Evolutionary conservation across 92 coral and sea anemone species (phyloP).

Genomic region (Actinernus sp.): DNA sequence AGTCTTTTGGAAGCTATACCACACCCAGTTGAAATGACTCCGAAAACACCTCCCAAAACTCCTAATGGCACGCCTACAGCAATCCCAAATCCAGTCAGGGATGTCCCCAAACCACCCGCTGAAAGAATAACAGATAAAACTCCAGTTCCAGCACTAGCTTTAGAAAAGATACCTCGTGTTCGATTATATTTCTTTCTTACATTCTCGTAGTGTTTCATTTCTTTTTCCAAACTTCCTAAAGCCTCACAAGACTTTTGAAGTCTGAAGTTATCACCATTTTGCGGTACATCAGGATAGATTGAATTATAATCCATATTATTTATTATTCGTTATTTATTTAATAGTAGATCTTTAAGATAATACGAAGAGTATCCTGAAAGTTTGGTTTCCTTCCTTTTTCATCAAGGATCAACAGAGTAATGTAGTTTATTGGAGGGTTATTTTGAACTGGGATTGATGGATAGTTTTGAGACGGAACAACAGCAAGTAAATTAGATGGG

Average conservation of each 20-base stretch:
- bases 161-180: conserved; percentile 27
- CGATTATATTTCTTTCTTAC: conserved; percentile 56
- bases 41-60: conserved; percentile 46
- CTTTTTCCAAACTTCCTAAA: conserved; percentile 41
- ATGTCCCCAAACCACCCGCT: conserved; percentile 44
- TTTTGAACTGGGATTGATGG: too few species aligned
- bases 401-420: too few species aligned
- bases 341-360: too few species aligned
- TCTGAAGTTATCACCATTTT: conserved; percentile 32
- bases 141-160: conserved; percentile 31
- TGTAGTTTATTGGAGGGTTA: too few species aligned
- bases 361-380: too few species aligned
- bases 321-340: too few species aligned
- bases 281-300: conserved; percentile 30
- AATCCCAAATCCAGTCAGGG: conserved; percentile 56
- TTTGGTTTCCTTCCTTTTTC: too few species aligned
- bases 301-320: conserved; percentile 11
- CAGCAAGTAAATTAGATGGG: too few species aligned
- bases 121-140: conserved; percentile 36
- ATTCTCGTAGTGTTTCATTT: conserved; percentile 48
- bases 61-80: conserved; percentile 48
- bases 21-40: conserved; percentile 37
- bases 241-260: conserved; percentile 40
- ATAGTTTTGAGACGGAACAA: too few species aligned
- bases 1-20: conserved; percentile 39